Evolutionary conservation across 2,888 invertebrate genomes (phyloP), one percentile per base, ranked within the genome.

Genomic region (Dorcus parallelipipedus): DNA sequence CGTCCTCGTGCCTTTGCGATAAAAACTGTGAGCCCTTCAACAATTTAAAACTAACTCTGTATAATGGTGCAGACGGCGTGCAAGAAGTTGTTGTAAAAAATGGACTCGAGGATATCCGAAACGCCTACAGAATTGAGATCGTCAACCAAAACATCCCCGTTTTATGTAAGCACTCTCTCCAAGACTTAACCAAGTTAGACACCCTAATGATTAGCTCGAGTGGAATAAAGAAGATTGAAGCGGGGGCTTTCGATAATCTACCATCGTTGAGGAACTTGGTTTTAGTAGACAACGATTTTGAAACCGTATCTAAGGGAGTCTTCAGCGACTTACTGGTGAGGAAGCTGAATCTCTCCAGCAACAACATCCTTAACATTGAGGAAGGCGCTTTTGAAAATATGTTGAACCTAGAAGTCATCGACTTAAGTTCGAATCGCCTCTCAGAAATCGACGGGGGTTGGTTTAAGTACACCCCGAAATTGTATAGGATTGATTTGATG

Each of bases 301-400:
- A 62, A 3, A 55, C 61, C 23, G 65, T 76, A 6, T 58, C 62
- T n/a, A 61, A 52, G 8, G 72, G 70, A 2, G 67, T 74, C 7
- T 75, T 75, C 56, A 71, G 72, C 50, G 50, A 64, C 6, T 52
- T 75, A 4, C 64, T 64, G 48, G 59, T 70, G 1, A 71, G 73
- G 47, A 70, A 71, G 57, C 58, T 75, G 33, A 74, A 74, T 61
- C 58, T 74, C 48, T 70, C 72, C 0, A 56, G 64, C 47, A 75
- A 75, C 56, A 60, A 52, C 9, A 71, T 75, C 45, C 60, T 59
- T 1, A 50, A 55, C 9, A 73, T 75, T 9, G 70, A 71, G 38
- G 56, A 65, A 2, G 68, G 67, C 17, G 73, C 73, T 3, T 71
- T 75, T 41, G 70, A 71, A 52, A 67, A 72, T 57, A 69, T 70